Evolutionary conservation across 2,113 vertebrate species (phyloP), one percentile per base, ranked within the genome.

Genomic region (Ictalurus punctatus): DNA sequence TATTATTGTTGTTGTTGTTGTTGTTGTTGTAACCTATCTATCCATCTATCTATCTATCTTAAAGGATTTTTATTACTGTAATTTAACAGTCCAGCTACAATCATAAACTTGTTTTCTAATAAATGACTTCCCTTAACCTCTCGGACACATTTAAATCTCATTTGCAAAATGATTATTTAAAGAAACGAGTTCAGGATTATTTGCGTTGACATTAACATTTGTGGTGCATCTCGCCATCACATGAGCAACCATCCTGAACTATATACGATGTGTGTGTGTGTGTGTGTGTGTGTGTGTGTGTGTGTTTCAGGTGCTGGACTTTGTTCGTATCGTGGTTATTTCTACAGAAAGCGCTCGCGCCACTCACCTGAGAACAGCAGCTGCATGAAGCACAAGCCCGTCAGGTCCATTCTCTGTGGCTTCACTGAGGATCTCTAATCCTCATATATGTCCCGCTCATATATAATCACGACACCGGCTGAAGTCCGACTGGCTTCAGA

Each of bases 351-450:
- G 19, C 40, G 76, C 87, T 54, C 58, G 86, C 30, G 4, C 85
- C 65, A 93, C 95, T 94, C 85, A 96, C 96, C 96, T 86, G 94
- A 94, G 93, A 91, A 94, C 86, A 92, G 86, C 73, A 96, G 91
- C 65, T 95, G 93, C 89, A 95, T 92, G 90, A 95, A 93, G 92
- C 93, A 95, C 92, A 96, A 59, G 93, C 95, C 95, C 93, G 93
- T 94, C 92, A 94, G 94, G 92, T 95, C 94, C 96, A 96, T 96
- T 85, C 83, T 61, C 76, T 54, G 83, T 69, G 58, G 12, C 34
- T 40, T 16, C 44, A 83, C 19, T 67, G 74, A 34, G 17, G 76
- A 87, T 6, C 84, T 78, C 88, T 91, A 84, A 73, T 65, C 73
- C 74, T 83, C 69, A 52, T 37, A 48, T 30, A 5, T 54, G 58